A percentile compares a stretch with the other conserved stretches of the same genome.
phyloP scores from a whole-genome alignment of 2,888 invertebrate genomes.

The Drosophila nr. perissopoda region DNA sequence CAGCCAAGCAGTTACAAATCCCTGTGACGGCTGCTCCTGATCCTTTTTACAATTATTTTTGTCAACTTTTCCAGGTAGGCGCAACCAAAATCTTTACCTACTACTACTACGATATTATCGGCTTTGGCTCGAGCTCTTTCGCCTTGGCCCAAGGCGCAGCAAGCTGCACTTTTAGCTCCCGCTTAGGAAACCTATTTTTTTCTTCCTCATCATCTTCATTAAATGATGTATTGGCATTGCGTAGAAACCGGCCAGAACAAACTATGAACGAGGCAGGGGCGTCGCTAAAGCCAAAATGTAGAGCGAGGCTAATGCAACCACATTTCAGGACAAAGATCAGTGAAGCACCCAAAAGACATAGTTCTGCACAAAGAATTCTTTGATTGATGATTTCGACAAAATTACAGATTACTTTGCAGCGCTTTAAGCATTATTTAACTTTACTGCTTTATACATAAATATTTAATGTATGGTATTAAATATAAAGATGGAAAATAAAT shows the following conservation, averaged over 20 bases:
- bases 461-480: too few relatives aligned
- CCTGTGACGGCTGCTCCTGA: conserved; percentile 53
- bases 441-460: neutral
- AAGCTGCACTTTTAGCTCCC: conserved; percentile 47
- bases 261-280: conserved; percentile 35
- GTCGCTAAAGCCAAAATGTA: conserved; percentile 60
- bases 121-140: conserved; percentile 58
- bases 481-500: neutral
- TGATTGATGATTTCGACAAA: neutral
- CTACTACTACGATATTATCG: conserved; percentile 47
- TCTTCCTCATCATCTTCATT: conserved; percentile 22
- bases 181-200: conserved; percentile 7
- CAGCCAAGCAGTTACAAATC: conserved; percentile 58
- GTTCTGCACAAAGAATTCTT: neutral
- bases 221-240: conserved; percentile 55
- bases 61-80: conserved; percentile 74
- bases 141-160: conserved; percentile 12
- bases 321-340: conserved; percentile 9
- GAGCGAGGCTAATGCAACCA: conserved; percentile 57
- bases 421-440: neutral
- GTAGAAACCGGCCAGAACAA: conserved; percentile 1
- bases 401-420: neutral
- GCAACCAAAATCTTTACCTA: conserved; percentile 63
- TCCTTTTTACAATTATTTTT: conserved; percentile 76
- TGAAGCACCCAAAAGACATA: neutral